phyloP scores from a whole-genome alignment of 2,888 invertebrate genomes.

The Himalopsyche kuldschensis region DNA sequence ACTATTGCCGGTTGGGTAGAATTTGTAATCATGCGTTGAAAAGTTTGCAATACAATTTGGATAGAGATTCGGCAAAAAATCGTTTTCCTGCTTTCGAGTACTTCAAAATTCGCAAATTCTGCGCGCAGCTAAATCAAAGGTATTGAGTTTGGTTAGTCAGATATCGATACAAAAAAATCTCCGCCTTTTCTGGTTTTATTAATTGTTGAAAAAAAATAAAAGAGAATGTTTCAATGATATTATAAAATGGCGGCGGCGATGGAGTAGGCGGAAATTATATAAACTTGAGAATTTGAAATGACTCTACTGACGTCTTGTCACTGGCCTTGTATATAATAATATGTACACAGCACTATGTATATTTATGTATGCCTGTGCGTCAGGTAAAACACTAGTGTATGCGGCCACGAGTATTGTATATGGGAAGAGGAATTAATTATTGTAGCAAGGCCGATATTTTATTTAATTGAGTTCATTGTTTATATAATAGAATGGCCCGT shows the following conservation, averaged over 20 bases:
- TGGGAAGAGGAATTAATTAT: background rate
- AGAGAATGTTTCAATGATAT: background rate
- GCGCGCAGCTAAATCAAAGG: too few species aligned
- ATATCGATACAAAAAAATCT: too few species aligned
- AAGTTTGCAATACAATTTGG: too few species aligned
- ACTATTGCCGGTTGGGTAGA: too few species aligned
- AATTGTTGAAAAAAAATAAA: background rate
- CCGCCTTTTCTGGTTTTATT: too few species aligned
- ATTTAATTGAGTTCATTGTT: background rate
- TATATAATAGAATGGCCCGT: background rate
- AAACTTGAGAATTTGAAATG: background rate
- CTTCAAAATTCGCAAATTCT: too few species aligned
- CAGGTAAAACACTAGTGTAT: background rate
- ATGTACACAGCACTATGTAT: background rate
- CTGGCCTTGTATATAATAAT: background rate
- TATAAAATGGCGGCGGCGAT: background rate
- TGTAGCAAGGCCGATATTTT: background rate
- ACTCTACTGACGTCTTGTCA: background rate
- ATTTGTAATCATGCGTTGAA: too few species aligned
- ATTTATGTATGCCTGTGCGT: background rate
- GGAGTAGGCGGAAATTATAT: background rate
- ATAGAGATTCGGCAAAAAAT: too few species aligned
- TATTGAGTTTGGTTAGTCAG: too few species aligned
- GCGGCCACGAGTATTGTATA: background rate
- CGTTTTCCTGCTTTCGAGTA: too few species aligned